A percentile compares a stretch with the other conserved stretches of the same genome.
Conservation (phyloP, 1,140 invertebrate genomes). For the Cotesia vestalis region DNA sequence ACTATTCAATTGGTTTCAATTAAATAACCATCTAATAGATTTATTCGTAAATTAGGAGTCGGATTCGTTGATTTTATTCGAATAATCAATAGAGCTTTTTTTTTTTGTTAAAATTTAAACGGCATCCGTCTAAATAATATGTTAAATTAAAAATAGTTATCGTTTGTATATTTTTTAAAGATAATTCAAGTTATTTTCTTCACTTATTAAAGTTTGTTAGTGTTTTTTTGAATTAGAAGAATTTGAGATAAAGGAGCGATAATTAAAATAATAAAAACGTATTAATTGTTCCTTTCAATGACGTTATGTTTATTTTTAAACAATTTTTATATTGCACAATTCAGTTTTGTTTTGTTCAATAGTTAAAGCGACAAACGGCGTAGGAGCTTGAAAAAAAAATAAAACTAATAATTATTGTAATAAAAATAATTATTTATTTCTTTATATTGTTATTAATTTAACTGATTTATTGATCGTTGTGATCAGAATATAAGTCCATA, state of each 20-base stretch:
- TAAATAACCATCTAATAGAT: too few species aligned
- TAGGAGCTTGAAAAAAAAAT: too few species aligned
- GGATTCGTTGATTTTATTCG: too few species aligned
- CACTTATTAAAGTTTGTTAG: constrained; percentile 20
- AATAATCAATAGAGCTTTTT: too few species aligned
- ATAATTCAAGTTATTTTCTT: constrained; percentile 3
- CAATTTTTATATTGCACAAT: not conserved
- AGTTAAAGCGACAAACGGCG: too few species aligned
- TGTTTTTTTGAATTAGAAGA: constrained; percentile 3
- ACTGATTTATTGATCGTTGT: too few species aligned
- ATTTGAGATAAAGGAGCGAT: not conserved
- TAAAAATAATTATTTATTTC: not conserved
- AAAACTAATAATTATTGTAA: not conserved
- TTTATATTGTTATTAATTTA: not conserved
- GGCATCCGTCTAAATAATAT: not conserved
- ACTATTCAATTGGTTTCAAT: too few species aligned
- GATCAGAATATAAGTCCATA: not conserved
- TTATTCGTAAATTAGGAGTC: too few species aligned
- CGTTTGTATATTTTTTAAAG: constrained; percentile 19
- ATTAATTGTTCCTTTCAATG: constrained; percentile 1
- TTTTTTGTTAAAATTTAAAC: too few species aligned
- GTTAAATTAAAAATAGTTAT: constrained; percentile 7
- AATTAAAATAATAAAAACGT: not conserved
- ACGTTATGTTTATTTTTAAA: constrained; percentile 11
- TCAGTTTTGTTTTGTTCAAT: too few species aligned